Base-by-base conservation (phyloP, 2,888 invertebrate species). In the Monoplex corrugatus region DNA sequence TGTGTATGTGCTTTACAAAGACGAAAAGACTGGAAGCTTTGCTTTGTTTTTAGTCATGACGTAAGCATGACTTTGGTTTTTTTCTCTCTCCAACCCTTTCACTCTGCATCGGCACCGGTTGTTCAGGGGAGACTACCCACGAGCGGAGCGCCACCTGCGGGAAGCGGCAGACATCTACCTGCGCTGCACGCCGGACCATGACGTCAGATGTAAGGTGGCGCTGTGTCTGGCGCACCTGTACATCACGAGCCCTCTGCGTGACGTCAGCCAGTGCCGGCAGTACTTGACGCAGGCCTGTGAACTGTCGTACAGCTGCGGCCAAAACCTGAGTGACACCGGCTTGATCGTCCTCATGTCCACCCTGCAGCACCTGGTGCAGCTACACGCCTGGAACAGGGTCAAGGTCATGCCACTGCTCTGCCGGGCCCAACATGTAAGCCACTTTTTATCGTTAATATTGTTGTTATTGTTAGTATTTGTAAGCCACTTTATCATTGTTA, bases 151-250 rank as follows among this genome's bases (percentile, higher is more conserved):
- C 19, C 87, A 87, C 32, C 57, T 82, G 16, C 13, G 8, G 16
- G 87, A 87, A 32, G 87, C 87, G 2, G 80, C 87, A 23, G 8
- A 10, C n/a, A 63, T 82, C 38, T 87, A 87, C 87, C n/a, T 40
- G 10, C 82, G 87, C 6, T 87, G 87, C 43, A 87, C 87, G 57
- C 87, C 87, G 32, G 23, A 32, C 8, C 87, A 82, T 63, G 87
- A 87, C 80, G 87, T 80, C 45, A 78, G 87, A 35, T 45, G 82
- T 82, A 82, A 87, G 82, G 87, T 87, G 82, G 87, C 80, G 82
- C 82, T 87, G 40, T 80, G 87, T 35, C n/a, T 50, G 16, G 87
- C 87, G 23, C 87, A 87, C 63, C 78, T 87, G 50, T 57, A 87
- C 87, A 38, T 82, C 82, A 87, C 87, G 6, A 8, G 38, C 8